These are phyloP conservation scores for Zaprionus gabonicus DNA, from an alignment of 1,140 invertebrate genomes.

Conservation along the genomic window DNA sequence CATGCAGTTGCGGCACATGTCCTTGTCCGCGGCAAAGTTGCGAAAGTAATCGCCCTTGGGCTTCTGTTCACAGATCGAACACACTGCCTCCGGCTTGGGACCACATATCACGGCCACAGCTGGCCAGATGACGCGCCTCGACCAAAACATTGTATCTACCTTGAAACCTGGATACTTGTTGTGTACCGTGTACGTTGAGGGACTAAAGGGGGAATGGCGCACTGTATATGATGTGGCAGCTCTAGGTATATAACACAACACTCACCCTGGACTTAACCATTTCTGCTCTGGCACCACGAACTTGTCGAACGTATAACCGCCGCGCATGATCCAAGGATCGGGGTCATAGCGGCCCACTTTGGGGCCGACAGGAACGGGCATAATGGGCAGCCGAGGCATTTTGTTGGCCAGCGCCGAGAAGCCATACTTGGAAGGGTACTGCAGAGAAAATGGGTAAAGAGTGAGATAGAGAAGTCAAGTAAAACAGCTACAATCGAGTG, in stretches of 20 bases:
- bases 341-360: conserved; percentile 64
- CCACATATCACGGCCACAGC: conserved; percentile 65
- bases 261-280: conserved; percentile 72
- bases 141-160: conserved; percentile 62
- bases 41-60: conserved; percentile 75
- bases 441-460: neutral
- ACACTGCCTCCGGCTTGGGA: conserved; percentile 43
- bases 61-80: conserved; percentile 48
- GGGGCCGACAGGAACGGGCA: conserved; percentile 35
- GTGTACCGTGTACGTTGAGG: conserved; percentile 64
- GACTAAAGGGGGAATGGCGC: conserved; percentile 20
- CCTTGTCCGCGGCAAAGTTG: conserved; percentile 66
- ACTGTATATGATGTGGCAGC: too few species aligned
- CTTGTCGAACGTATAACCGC: conserved; percentile 52
- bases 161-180: conserved; percentile 44
- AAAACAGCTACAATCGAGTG: neutral
- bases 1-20: conserved; percentile 74
- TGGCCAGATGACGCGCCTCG: conserved; percentile 59
- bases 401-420: conserved; percentile 73
- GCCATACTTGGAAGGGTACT: conserved; percentile 73
- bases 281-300: conserved; percentile 29
- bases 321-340: conserved; percentile 11
- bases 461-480: neutral
- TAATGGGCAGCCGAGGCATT: conserved; percentile 51
- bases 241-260: neutral